phyloP scores from a whole-genome alignment of 2,888 invertebrate genomes.

The Bombylius discolor region DNA sequence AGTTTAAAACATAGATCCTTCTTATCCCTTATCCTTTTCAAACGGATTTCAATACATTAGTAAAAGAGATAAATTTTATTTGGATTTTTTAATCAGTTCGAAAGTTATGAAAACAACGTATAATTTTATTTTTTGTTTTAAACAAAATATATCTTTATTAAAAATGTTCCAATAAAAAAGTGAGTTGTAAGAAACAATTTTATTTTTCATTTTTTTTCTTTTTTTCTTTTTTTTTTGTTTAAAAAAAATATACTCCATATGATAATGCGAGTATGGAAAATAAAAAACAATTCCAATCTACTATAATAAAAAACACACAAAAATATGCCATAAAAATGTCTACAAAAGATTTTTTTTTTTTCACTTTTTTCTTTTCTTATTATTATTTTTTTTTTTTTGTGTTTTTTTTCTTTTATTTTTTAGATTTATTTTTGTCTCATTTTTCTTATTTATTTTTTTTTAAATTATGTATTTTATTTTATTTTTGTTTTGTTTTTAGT shows the following conservation, averaged over 20 bases:
- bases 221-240: not conserved
- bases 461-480: not conserved
- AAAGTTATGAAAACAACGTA: too few relatives aligned
- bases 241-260: slow-evolving; percentile 2
- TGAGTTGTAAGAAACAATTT: slow-evolving; percentile 4
- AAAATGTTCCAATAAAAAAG: slow-evolving; percentile 8
- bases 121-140: slow-evolving; percentile 3
- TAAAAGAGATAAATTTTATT: too few relatives aligned
- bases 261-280: slow-evolving; percentile 1
- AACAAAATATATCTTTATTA: slow-evolving; percentile 12
- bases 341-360: slow-evolving; percentile 5
- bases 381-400: not conserved
- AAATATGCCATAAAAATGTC: slow-evolving; percentile 8
- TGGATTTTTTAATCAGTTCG: too few relatives aligned
- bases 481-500: not conserved
- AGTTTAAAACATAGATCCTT: too few relatives aligned
- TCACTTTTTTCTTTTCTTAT: too few relatives aligned
- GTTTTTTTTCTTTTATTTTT: not conserved
- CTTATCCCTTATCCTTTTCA: too few relatives aligned
- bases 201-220: not conserved
- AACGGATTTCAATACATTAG: too few relatives aligned
- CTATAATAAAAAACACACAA: slow-evolving; percentile 4
- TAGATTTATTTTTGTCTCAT: not conserved
- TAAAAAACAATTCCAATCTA: slow-evolving; percentile 4
- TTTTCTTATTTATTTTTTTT: not conserved